Evolutionary conservation across 1,140 invertebrate species (phyloP).

Genomic region (Lepidurus apus): DNA sequence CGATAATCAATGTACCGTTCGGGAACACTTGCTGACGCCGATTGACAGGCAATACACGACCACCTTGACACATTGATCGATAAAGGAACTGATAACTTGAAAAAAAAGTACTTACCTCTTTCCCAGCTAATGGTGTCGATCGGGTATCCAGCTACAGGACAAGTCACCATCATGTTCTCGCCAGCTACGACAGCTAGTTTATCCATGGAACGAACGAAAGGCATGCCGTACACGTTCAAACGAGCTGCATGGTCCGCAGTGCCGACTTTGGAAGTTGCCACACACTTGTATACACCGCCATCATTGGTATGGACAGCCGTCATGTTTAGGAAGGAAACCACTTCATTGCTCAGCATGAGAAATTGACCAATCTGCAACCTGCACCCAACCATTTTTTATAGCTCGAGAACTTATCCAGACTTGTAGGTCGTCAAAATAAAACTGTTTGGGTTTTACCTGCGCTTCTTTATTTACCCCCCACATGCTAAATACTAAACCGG

Average conservation of each 20-base stretch:
- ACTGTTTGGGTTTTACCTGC: not conserved
- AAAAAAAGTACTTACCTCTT: conserved; percentile 52
- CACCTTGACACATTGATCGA: conserved; percentile 46
- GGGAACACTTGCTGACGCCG: conserved; percentile 89
- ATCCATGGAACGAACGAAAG: conserved; percentile 83
- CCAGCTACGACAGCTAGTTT: conserved; percentile 92
- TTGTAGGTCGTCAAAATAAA: conserved; percentile 13
- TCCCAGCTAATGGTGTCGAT: conserved; percentile 92
- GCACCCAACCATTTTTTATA: conserved; percentile 32
- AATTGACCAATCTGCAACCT: conserved; percentile 77
- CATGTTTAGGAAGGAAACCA: conserved; percentile 89
- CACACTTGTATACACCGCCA: conserved; percentile 87
- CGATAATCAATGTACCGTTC: conserved; percentile 88
- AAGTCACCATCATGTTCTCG: conserved; percentile 78
- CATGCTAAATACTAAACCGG: too few species aligned
- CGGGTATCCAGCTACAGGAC: conserved; percentile 89
- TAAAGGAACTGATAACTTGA: conserved; percentile 7
- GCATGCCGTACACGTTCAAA: conserved; percentile 86
- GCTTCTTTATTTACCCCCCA: too few species aligned
- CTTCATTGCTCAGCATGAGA: conserved; percentile 74
- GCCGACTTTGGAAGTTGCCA: conserved; percentile 86
- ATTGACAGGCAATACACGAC: conserved; percentile 79
- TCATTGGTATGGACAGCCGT: conserved; percentile 86
- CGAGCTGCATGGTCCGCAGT: conserved; percentile 75
- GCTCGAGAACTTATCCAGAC: not conserved